phyloP scores from a whole-genome alignment of 2,888 invertebrate species.

The Alsophila aescularia region DNA sequence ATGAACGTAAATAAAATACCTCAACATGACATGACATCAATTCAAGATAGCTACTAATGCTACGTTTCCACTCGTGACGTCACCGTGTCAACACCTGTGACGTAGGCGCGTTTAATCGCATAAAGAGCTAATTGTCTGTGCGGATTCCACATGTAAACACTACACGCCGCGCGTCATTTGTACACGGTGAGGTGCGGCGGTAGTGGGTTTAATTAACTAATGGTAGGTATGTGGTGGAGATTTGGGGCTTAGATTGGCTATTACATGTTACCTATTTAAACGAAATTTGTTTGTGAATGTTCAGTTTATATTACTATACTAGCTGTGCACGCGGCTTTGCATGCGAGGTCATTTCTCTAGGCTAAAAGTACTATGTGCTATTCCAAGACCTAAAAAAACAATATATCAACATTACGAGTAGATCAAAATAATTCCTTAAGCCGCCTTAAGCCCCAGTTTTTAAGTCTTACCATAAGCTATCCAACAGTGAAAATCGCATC shows the following conservation, averaged over 20 bases:
- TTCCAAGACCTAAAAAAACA: too few species aligned
- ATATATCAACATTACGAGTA: too few species aligned
- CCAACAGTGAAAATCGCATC: too few species aligned
- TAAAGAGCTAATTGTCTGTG: conserved; percentile 82
- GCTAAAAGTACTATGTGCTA: too few species aligned
- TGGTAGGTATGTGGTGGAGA: conserved; percentile 12
- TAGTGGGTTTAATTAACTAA: conserved; percentile 24
- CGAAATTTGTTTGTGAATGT: neutral
- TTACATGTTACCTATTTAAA: neutral
- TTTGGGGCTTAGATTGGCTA: conserved; percentile 6
- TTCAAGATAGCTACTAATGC: conserved; percentile 51
- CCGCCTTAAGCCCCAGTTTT: too few species aligned
- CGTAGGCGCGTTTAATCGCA: conserved; percentile 73
- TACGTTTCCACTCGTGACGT: conserved; percentile 44
- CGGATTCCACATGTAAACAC: conserved; percentile 81
- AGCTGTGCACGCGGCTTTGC: too few species aligned
- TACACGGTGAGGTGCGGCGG: conserved; percentile 41
- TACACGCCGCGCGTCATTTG: conserved; percentile 62
- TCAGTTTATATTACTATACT: neutral
- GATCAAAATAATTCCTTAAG: too few species aligned
- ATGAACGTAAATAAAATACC: neutral
- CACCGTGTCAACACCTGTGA: conserved; percentile 64
- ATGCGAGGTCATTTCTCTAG: too few species aligned
- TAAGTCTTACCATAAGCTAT: too few species aligned
- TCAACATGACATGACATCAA: neutral